A percentile compares a stretch with the other conserved stretches of the same genome.
phyloP scores from a whole-genome alignment of 2,797 vertebrate species.

The Gallirallus australis region DNA sequence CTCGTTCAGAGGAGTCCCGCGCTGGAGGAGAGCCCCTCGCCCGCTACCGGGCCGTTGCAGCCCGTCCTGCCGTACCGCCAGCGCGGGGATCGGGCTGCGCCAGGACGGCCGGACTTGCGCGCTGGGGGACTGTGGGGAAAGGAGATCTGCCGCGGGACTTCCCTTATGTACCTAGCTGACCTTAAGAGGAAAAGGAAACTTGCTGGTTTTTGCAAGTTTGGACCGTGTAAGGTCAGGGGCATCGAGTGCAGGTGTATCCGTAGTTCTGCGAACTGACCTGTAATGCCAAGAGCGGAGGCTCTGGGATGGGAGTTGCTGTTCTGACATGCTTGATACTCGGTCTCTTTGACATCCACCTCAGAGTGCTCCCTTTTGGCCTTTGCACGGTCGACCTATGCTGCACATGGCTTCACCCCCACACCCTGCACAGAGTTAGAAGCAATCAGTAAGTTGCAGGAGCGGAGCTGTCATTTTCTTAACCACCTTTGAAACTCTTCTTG shows the following conservation, averaged over 20 bases:
- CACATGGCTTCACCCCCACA: fast-evolving
- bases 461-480: neutral
- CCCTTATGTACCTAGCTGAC: fast-evolving
- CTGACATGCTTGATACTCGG: fast-evolving
- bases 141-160: fast-evolving
- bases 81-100: no score
- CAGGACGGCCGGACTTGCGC: neutral
- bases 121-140: fast-evolving
- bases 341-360: neutral
- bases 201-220: neutral
- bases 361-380: neutral
- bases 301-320: fast-evolving
- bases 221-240: no score
- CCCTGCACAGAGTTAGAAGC: neutral
- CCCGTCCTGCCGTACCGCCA: neutral
- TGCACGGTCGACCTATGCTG: no score
- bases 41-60: neutral
- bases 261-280: neutral
- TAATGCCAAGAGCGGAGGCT: fast-evolving
- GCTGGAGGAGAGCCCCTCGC: fast-evolving
- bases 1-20: fast-evolving
- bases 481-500: neutral
- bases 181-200: neutral
- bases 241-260: fast-evolving
- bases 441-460: neutral